Conservation (phyloP, 2,888 invertebrate genomes). For the Allacma fusca region DNA sequence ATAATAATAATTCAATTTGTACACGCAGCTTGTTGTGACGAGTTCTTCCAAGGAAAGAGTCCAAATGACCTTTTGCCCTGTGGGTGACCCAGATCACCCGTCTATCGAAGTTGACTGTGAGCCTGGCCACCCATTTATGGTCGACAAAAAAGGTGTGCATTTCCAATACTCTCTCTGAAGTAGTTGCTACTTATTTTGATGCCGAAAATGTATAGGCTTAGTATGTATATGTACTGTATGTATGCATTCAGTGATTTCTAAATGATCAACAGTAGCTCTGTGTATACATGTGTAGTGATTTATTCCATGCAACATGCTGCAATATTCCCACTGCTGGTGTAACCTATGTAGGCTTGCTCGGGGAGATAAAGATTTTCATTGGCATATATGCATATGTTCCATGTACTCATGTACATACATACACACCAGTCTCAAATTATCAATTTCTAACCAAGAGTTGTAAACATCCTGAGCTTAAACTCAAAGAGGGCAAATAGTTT, state of each 20-base stretch:
- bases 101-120: constrained; percentile 61
- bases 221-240: too few species aligned
- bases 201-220: too few species aligned
- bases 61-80: constrained; percentile 61
- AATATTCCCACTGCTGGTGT: too few species aligned
- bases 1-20: constrained; percentile 35
- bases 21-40: constrained; percentile 60
- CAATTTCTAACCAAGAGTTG: background rate
- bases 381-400: too few species aligned
- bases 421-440: constrained; percentile 14
- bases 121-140: constrained; percentile 61
- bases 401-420: too few species aligned
- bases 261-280: too few species aligned
- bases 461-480: background rate
- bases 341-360: too few species aligned
- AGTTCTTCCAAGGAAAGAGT: constrained; percentile 61
- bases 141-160: constrained; percentile 60
- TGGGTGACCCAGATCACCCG: constrained; percentile 60
- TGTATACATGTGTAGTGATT: too few species aligned
- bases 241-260: too few species aligned
- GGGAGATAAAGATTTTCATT: too few species aligned
- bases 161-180: background rate
- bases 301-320: too few species aligned
- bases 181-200: too few species aligned
- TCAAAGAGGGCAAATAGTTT: constrained; percentile 5